Evolutionary conservation across 2,888 invertebrate species (phyloP), one percentile per base, ranked within the genome.

Genomic region (Torymus texanus): DNA sequence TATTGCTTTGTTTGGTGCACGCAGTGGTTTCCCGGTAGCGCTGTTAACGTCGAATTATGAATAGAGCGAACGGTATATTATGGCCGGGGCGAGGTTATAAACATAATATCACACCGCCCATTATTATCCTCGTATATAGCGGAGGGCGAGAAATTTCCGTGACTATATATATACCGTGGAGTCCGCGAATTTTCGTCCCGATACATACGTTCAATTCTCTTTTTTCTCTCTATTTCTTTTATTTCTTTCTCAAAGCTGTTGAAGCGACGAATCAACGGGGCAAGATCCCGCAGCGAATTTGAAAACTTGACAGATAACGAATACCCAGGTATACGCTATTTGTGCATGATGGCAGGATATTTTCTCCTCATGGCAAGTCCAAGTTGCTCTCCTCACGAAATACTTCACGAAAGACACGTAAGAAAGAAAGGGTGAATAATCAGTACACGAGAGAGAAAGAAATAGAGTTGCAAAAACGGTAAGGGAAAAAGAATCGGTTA

Each of bases 241-340:
- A n/a, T n/a, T n/a, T n/a, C n/a, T n/a, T n/a, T n/a, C n/a, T n/a
- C n/a, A n/a, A n/a, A n/a, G n/a, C n/a, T n/a, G 51, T 53, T 8
- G 1, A 3, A 10, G 5, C 58, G 58, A 21, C 63, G 62, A 74
- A 56, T 76, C 76, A 66, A 50, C 24, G 51, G 29, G 16, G 67
- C 16, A 50, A 61, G 66, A 65, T 78, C 72, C 77, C 72, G 72
- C 66, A 72, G 67, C 67, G 72, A 14, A 55, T 73, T 78, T 73
- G 67, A 67, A 73, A 73, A 41, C 56, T 62, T 78, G 78, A 78
- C 78, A 78, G 73, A 62, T 73, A 73, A 62, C 67, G 67, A 73
- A 78, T 73, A 73, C 55, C 67, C 66, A 55, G 68, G 61, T 68
- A 75, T 55, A n/a, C n/a, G n/a, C n/a, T n/a, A n/a, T n/a, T n/a